Base-by-base conservation (phyloP, 2,888 invertebrate species). In the Drosophila percnosoma region DNA sequence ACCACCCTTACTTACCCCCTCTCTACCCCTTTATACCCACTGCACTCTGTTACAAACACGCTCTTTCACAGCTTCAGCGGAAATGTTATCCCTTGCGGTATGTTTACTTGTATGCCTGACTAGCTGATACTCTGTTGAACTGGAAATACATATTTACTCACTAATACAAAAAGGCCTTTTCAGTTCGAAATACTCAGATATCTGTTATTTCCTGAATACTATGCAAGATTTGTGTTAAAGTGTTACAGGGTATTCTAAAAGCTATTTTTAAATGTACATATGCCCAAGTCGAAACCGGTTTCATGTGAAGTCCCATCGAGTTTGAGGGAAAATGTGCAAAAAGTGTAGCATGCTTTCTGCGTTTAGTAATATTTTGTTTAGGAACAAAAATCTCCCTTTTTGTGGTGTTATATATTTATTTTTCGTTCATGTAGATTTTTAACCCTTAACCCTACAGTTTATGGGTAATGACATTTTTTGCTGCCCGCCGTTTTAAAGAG, bases 391-490 rank as follows among this genome's bases (percentile, higher is more conserved):
- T 24, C 15, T 18, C 6, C 1, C 5, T 34, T 34, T 24, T 34
- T 5, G 15, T 53, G 18, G 10, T 18, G 21, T 24, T 53, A 15
- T 34, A 13, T 40, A 45, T 38, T 15, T 27, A 34, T 18, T 33
- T 40, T 27, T 29, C 33, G 64, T 73, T 66, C 36, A 61, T 27
- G 2, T 18, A 34, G 15, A 54, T 58, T 38, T 54, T 48, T 18
- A 52, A 54, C 40, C 29, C 2, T 51, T 18, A 49, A 63, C 63
- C 60, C 68, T 48, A 38, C 60, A 61, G 66, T 53, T 29, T 48
- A 40, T 55, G 68, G 59, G 62, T 66, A 73, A 78, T 66, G 71
- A 68, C 64, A 68, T 45, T 73, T 75, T 75, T 65, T 49, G 48
- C n/a, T 58, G 40, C 24, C 49, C 18, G 18, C 29, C 7, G 29